phyloP scores from a whole-genome alignment of 2,113 vertebrate genomes.

The Eurystomus gularis region DNA sequence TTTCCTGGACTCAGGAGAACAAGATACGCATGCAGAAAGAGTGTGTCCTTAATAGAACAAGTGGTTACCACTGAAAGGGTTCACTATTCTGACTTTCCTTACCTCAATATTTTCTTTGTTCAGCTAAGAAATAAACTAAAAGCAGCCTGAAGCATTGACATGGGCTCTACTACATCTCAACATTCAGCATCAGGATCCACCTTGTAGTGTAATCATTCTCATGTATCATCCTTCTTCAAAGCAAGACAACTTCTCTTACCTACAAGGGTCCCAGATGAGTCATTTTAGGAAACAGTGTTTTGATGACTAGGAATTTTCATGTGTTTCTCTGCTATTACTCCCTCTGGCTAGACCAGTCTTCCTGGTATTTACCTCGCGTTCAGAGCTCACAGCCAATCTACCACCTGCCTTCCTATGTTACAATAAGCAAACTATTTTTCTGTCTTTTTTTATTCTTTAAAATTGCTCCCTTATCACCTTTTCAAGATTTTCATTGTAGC shows the following conservation, averaged over 20 bases:
- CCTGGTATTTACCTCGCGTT: neutral
- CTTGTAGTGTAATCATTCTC: neutral
- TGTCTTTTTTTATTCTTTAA: neutral
- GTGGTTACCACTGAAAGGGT: neutral
- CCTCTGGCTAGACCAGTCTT: neutral
- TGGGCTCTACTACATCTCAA: fast-evolving
- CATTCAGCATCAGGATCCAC: neutral
- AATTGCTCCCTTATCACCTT: neutral
- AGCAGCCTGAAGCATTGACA: fast-evolving
- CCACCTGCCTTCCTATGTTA: neutral
- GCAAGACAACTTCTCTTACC: neutral
- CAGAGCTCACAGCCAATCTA: neutral
- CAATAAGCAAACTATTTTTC: neutral
- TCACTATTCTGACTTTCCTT: neutral
- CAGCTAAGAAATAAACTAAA: neutral
- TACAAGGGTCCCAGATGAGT: fast-evolving
- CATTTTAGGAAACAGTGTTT: neutral
- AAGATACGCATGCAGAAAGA: neutral
- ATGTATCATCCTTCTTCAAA: neutral
- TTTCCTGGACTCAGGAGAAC: neutral
- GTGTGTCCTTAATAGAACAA: neutral
- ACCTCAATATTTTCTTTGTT: neutral
- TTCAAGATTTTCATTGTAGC: neutral
- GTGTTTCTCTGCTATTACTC: neutral
- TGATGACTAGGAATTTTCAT: neutral